phyloP scores from a whole-genome alignment of 2,888 invertebrate genomes.

The Schizaphis graminum region DNA sequence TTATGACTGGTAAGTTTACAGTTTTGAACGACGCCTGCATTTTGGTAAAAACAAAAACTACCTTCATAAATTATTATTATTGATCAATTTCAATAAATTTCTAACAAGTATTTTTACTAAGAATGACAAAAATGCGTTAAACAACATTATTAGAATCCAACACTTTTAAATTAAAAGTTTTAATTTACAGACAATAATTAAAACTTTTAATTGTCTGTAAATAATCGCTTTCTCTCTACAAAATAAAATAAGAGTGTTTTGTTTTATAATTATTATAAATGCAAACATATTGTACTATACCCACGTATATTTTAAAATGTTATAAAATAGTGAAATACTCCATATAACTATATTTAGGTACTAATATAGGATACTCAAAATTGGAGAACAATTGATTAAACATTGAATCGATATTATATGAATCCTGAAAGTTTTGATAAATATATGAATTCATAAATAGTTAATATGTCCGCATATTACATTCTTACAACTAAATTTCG shows the following conservation, averaged over 20 bases:
- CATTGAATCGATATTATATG: neutral
- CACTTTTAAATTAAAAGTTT: no score
- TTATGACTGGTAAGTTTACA: no score
- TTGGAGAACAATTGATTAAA: neutral
- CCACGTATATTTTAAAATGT: neutral
- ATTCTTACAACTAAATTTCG: neutral
- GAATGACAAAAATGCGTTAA: neutral
- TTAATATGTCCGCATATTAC: neutral
- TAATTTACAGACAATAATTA: no score
- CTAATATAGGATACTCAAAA: neutral
- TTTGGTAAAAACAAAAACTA: neutral
- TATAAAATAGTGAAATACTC: neutral
- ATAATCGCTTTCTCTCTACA: neutral
- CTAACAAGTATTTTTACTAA: neutral
- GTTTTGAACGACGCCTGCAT: no score
- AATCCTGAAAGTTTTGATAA: neutral
- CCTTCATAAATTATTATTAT: neutral
- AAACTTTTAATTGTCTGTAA: neutral
- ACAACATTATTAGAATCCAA: neutral
- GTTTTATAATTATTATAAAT: neutral
- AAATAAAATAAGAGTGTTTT: neutral
- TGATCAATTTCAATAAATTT: neutral
- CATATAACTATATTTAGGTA: no score
- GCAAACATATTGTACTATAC: neutral
- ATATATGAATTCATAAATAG: neutral